phyloP scores from a whole-genome alignment of 1,140 invertebrate species.

The Cyrtorhinus lividipennis region DNA sequence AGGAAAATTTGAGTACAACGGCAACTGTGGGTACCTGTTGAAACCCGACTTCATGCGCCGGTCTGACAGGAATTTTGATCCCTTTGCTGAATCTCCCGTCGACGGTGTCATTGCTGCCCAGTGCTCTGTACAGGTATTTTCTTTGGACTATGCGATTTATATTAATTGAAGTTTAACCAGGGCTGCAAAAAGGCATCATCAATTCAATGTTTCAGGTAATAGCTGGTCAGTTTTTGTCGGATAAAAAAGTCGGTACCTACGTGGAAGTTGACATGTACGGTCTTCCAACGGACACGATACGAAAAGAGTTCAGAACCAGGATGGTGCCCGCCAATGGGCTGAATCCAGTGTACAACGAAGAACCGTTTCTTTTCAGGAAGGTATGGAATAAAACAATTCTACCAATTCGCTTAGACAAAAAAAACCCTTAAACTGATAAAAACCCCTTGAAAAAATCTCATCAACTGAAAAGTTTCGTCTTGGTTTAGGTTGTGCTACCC shows the following conservation, averaged over 20 bases:
- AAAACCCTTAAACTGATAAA: background rate
- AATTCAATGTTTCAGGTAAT: conserved; percentile 56
- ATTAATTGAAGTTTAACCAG: no score
- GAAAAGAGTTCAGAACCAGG: conserved; percentile 93
- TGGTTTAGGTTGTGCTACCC: conserved; percentile 72
- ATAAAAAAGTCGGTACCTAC: conserved; percentile 97
- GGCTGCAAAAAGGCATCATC: no score
- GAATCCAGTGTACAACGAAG: conserved; percentile 97
- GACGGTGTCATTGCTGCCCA: conserved; percentile 99
- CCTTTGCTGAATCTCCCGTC: conserved; percentile 96
- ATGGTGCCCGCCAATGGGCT: conserved; percentile 92
- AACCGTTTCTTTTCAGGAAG: conserved; percentile 95
- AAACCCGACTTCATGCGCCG: conserved; percentile 99
- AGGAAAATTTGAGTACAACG: conserved; percentile 99
- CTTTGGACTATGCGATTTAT: no score
- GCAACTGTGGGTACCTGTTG: conserved; percentile 87
- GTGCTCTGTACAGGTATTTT: conserved; percentile 79
- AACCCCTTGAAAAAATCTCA: background rate
- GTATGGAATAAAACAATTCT: no score
- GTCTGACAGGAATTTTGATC: conserved; percentile 91
- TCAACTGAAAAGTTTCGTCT: background rate
- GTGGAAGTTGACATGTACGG: conserved; percentile 99
- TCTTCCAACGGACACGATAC: conserved; percentile 94
- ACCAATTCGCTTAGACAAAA: no score
- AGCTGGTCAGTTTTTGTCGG: conserved; percentile 97